These are phyloP conservation scores for Vanessa atalanta DNA, from an alignment of 1,140 invertebrate genomes.

Conservation along the genomic window DNA sequence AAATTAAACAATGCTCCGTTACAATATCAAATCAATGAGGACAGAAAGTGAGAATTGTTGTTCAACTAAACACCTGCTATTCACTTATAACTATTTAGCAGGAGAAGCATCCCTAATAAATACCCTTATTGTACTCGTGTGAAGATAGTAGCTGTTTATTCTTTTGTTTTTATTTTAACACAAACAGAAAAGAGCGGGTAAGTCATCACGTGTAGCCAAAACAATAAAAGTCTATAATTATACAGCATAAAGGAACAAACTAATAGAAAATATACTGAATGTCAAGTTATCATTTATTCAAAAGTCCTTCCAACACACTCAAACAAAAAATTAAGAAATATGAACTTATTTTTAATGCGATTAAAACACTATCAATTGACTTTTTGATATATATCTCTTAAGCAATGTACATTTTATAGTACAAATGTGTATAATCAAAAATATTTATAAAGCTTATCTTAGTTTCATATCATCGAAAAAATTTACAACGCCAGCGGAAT, in stretches of 20 bases:
- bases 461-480: not conserved
- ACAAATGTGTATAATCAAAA: slow-evolving; percentile 4
- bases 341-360: not conserved
- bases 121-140: too few relatives aligned
- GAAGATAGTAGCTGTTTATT: too few relatives aligned
- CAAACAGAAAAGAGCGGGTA: too few relatives aligned
- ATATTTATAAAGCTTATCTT: slow-evolving; percentile 7
- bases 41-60: too few relatives aligned
- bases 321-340: not conserved
- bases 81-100: too few relatives aligned
- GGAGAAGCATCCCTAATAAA: too few relatives aligned
- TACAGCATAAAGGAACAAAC: not conserved
- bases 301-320: not conserved
- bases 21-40: too few relatives aligned
- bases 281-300: not conserved
- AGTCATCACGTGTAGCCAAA: too few relatives aligned
- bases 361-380: slow-evolving; percentile 7
- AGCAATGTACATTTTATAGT: not conserved
- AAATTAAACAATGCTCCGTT: too few relatives aligned
- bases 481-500: not conserved
- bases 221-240: too few relatives aligned
- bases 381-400: slow-evolving; percentile 1
- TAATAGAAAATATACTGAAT: not conserved
- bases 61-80: too few relatives aligned
- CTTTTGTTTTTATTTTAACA: too few relatives aligned